Evolutionary conservation across 2,888 invertebrate genomes (phyloP).

Genomic region (Schizotus pectinicornis): DNA sequence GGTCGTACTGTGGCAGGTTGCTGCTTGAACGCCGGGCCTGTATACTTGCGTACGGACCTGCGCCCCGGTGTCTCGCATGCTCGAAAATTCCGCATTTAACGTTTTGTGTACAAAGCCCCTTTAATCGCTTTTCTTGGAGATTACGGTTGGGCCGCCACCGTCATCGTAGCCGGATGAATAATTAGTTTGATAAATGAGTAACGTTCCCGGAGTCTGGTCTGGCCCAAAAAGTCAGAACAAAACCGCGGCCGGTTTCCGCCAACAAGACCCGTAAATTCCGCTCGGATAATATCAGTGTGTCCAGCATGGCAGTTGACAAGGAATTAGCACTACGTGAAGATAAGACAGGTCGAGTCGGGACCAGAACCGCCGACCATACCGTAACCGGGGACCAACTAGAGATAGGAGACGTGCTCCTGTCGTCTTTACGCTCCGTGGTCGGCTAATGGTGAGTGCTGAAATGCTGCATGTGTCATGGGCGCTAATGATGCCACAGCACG

Average conservation of each 20-base stretch:
- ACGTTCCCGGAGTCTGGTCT: too few relatives aligned
- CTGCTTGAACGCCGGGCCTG: too few relatives aligned
- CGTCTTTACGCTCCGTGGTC: background rate
- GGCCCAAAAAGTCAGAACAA: too few relatives aligned
- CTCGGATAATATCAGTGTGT: conserved; percentile 5
- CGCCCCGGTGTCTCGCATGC: too few relatives aligned
- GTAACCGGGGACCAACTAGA: background rate
- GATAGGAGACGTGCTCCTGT: background rate
- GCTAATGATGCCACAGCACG: conserved; percentile 8
- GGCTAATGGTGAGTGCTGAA: background rate
- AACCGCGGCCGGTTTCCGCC: conserved; percentile 1
- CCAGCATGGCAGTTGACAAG: conserved; percentile 5
- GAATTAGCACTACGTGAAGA: conserved; percentile 9
- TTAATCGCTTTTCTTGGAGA: too few relatives aligned
- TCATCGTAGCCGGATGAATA: too few relatives aligned
- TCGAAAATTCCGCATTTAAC: too few relatives aligned
- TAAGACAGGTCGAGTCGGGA: conserved; percentile 4
- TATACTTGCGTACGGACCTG: too few relatives aligned
- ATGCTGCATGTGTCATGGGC: conserved; percentile 1
- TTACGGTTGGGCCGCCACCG: too few relatives aligned
- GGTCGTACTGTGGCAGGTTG: too few relatives aligned
- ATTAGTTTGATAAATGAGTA: too few relatives aligned
- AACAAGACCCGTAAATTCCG: conserved; percentile 1
- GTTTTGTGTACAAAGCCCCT: too few relatives aligned
- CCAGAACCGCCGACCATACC: background rate